Evolutionary conservation across 1,140 invertebrate species (phyloP), one percentile per base, ranked within the genome.

Genomic region (Lepidurus packardi): DNA sequence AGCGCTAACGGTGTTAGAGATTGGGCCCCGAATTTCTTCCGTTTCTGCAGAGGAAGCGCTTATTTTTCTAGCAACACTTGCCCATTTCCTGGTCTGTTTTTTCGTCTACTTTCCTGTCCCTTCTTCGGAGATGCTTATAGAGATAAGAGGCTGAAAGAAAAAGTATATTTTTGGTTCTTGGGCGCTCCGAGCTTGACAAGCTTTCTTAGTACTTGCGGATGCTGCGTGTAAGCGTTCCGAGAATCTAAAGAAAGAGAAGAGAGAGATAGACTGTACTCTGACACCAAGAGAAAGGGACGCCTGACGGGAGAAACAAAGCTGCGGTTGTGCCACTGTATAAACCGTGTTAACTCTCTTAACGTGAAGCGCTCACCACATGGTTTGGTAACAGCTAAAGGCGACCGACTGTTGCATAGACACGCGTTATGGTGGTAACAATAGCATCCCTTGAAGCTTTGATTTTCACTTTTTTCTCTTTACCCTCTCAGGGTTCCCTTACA

Each of bases 1-100:
- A 65, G 6, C 53, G 21, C 21, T 65, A 65, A 65, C 21, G 53
- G 53, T 21, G 53, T 21, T 65, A 21, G 21, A 21, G 53, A n/a
- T 65, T 65, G 16, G 53, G 16, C 0, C 13, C 13, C 8, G 53
- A 65, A 65, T 65, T 65, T 65, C 16, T 65, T 65, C 21, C 53
- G 34, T 34, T 16, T 65, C 8, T 16, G 9, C 16, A 65, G 21
- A 21, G 16, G 16, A 65, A 65, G 21, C 16, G 53, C 53, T 65
- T 65, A 65, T 65, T 65, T 65, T 65, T 65, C 53, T 65, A 65
- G 53, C 53, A 65, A 65, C 53, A 65, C 53, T 65, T 65, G 53
- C 53, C 53, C 21, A 65, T 65, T 65, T 65, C 53, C 53, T 65
- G 53, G 21, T n/a, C 53, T 65, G 53, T 65, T 65, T 65, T 65